Base-by-base conservation (phyloP, 2,113 vertebrate genomes). In the Nyctibius bracteatus region DNA sequence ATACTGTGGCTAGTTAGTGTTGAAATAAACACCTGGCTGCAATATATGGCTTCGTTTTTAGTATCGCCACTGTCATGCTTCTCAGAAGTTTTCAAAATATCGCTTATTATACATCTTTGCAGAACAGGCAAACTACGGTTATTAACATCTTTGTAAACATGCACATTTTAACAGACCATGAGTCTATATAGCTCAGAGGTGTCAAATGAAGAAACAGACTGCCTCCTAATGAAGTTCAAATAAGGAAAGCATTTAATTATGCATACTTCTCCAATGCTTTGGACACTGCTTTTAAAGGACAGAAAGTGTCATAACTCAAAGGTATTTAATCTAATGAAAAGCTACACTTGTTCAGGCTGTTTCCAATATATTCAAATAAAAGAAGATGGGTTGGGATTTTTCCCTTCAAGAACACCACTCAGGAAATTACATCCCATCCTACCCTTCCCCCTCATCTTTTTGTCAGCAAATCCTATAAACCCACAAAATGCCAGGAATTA, bases 401-500 rank as follows among this genome's bases (percentile, higher is more conserved):
- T 31, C 33, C 28, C 58, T 81, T 90, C 54, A 92, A 88, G 87
- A 88, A 74, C 1, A 92, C 19, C 58, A 68, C 43, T 86, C 80
- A 94, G 92, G 82, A 96, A 97, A 95, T 92, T 94, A 94, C 81
- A 93, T 71, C 59, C 27, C 63, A 70, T 66, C 65, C 88, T 90
- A 73, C n/a, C 92, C 92, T 85, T 68, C 79, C 85, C 74, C 79
- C 91, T 93, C 63, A 71, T 83, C 71, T 86, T 96, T 93, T 83
- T 92, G 79, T 93, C 88, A 93, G 79, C 71, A 97, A 96, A 95
- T 93, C 95, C 92, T 83, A 83, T 96, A 96, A 96, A 94, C 55
- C 92, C 88, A 86, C 85, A 92, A 94, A 97, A 96, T 86, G 82
- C 88, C 90, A 93, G 33, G 95, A 96, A 93, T 96, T 97, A 96